Conservation (phyloP, 2,797 vertebrate genomes). For the Austrolebias charrua region DNA sequence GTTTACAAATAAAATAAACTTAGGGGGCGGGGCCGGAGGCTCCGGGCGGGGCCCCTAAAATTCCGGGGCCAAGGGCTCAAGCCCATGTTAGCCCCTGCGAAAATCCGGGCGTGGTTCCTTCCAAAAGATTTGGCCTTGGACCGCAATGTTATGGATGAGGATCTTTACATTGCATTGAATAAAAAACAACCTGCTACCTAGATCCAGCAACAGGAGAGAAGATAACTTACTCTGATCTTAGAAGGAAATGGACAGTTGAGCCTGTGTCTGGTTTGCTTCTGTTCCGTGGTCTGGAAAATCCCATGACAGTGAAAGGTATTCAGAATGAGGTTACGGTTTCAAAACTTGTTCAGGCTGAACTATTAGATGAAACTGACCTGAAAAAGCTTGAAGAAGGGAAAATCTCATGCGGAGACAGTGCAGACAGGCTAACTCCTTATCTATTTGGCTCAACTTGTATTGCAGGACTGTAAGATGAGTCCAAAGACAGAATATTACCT, state of each 20-base stretch:
- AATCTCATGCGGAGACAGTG: conserved; percentile 86
- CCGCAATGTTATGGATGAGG: conserved; percentile 91
- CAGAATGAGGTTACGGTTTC: conserved; percentile 81
- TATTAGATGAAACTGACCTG: conserved; percentile 83
- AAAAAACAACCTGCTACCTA: conserved; percentile 87
- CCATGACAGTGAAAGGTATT: conserved; percentile 87
- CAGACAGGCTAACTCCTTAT: conserved; percentile 88
- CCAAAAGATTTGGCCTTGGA: conserved; percentile 91
- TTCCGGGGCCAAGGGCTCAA: no score
- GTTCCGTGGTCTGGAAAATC: conserved; percentile 80
- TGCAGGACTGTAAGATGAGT: conserved; percentile 94
- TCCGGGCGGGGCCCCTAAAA: no score
- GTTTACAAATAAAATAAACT: no score
- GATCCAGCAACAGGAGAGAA: conserved; percentile 87
- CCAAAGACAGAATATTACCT: conserved; percentile 87
- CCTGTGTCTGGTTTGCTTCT: conserved; percentile 87
- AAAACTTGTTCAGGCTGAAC: conserved; percentile 82
- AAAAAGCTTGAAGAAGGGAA: conserved; percentile 80
- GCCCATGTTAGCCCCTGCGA: no score
- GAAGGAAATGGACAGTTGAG: conserved; percentile 84
- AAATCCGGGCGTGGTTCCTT: no score
- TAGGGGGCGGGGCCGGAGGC: no score
- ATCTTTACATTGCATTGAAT: conserved; percentile 87
- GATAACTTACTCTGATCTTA: conserved; percentile 87
- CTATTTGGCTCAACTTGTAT: conserved; percentile 92